Base-by-base conservation (phyloP, 2,888 invertebrate genomes). In the Spicauda simplicius region DNA sequence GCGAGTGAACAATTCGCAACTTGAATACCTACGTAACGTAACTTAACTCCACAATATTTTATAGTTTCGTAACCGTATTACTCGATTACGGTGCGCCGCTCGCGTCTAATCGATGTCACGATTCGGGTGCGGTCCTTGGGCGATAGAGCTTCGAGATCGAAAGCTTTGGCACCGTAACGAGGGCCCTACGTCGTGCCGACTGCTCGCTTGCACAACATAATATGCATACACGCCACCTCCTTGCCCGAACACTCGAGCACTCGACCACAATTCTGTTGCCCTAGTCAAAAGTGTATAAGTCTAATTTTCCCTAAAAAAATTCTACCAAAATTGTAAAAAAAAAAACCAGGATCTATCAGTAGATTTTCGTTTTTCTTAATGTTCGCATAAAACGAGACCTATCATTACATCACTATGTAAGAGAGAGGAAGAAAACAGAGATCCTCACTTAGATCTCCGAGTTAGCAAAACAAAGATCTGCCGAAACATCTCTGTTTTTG, bases 21-120 rank as follows among this genome's bases (percentile, higher is more conserved):
- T 85, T 81, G 79, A 66, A 66, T 66, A 66, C 83, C 83, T 83
- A 82, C 81, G 77, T 83, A 85, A 86, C 87, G 87, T 88, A 91
- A 92, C 90, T 89, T 88, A 90, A 90, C 86, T 87, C 88, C 85
- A 87, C 87, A 88, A 89, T 89, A 89, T 88, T 88, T 89, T 89
- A 89, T 89, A 90, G 86, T 92, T 91, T 91, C 90, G 91, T 90
- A 91, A 92, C 84, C 84, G 84, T 85, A 83, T 87, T 85, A 87
- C 85, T 88, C 83, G 87, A 90, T 90, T 90, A 88, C 86, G 79
- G 85, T 80, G 83, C 83, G 82, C 83, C 83, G 81, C 77, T 87
- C 80, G 80, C 81, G 80, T 87, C 85, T 86, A 88, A 87, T 87
- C 85, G 86, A 84, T 87, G 87, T 89, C 90, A 89, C 88, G 89